Conservation (phyloP, 2,113 vertebrate genomes). For the Pygoscelis antarcticus region DNA sequence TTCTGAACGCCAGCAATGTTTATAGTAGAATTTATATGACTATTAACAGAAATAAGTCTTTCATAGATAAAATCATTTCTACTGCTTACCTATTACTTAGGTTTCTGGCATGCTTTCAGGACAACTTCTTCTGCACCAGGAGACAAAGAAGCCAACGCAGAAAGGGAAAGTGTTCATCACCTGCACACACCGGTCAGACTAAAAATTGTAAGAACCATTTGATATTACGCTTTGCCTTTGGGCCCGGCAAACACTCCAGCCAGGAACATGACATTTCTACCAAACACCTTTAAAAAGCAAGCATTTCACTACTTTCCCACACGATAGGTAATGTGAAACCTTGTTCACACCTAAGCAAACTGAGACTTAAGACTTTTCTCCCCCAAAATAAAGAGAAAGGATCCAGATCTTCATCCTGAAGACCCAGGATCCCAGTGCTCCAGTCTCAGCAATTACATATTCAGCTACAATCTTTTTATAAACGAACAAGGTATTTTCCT, state of each 20-base stretch:
- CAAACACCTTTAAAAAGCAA: not conserved
- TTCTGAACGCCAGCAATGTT: not conserved
- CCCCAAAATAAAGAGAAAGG: not conserved
- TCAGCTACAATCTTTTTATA: not conserved
- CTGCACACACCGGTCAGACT: not conserved
- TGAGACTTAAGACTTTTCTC: not conserved
- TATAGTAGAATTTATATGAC: not conserved
- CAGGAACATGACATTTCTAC: slow-evolving; percentile 30
- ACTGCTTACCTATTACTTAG: not conserved
- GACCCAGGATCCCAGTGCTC: not conserved
- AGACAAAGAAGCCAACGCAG: not conserved
- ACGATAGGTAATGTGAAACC: not conserved
- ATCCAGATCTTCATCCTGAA: not conserved
- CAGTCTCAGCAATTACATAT: not conserved
- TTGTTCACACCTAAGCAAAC: not conserved
- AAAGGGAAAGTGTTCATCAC: not conserved
- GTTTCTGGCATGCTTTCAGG: not conserved
- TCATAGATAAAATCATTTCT: not conserved
- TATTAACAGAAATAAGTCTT: not conserved
- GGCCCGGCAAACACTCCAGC: not conserved
- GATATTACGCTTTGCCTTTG: not conserved
- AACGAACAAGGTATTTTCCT: slow-evolving; percentile 23
- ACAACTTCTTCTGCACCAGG: not conserved
- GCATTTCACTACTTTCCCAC: not conserved
- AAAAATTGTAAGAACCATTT: not conserved